A percentile compares a stretch with the other conserved stretches of the same genome.
Evolutionary conservation across 2,797 vertebrate species (phyloP).

Genomic region (Molothrus ater): DNA sequence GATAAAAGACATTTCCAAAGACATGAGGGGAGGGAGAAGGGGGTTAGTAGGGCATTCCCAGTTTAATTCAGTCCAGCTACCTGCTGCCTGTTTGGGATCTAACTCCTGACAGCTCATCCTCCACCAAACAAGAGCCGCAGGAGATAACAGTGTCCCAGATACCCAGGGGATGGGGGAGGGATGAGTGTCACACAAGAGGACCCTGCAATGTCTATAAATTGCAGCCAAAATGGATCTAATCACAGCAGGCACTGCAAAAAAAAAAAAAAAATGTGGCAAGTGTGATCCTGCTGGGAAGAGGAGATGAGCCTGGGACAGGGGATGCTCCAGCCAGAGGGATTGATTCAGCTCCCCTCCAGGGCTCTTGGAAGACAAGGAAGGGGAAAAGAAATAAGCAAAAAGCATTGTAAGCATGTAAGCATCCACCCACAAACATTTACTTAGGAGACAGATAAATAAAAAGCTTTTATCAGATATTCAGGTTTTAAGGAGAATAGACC

Average conservation of each 20-base stretch:
- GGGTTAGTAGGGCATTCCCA: not conserved
- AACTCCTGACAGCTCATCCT: slow-evolving; percentile 11
- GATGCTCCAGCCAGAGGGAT: not conserved
- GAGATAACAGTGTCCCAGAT: not conserved
- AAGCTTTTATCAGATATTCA: not conserved
- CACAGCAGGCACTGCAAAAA: not conserved
- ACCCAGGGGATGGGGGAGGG: not conserved
- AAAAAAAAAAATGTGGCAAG: not conserved
- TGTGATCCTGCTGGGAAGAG: rapidly evolving
- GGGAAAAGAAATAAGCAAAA: not conserved
- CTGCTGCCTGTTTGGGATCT: not conserved
- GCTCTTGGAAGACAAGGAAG: not conserved
- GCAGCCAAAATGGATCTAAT: not conserved
- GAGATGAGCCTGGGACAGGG: rapidly evolving
- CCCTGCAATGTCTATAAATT: not conserved
- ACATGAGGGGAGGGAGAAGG: not conserved
- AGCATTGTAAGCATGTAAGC: not conserved
- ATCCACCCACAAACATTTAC: not conserved
- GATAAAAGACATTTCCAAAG: slow-evolving; percentile 26
- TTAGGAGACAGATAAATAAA: not conserved
- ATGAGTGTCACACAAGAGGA: not conserved
- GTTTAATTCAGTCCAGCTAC: slow-evolving; percentile 26
- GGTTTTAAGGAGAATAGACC: not conserved
- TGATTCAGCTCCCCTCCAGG: not conserved
- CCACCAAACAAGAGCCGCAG: not conserved